A percentile compares a stretch with the other conserved stretches of the same genome.
phyloP scores from a whole-genome alignment of 2,888 invertebrate genomes.

The Apamea anceps region DNA sequence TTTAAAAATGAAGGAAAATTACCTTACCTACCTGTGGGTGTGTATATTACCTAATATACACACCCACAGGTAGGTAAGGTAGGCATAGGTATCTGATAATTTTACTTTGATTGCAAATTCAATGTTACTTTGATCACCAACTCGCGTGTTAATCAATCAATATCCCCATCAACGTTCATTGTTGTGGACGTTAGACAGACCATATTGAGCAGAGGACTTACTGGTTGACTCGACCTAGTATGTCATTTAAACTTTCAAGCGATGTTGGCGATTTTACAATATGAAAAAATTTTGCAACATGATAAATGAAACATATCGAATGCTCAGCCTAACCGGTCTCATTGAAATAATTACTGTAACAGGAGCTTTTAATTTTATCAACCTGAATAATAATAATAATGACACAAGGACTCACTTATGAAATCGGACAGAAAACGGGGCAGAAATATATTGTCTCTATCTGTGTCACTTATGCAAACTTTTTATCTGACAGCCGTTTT shows the following conservation, averaged over 20 bases:
- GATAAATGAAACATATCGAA: conserved; percentile 3
- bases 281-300: background rate
- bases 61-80: too few relatives aligned
- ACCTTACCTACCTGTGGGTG: too few relatives aligned
- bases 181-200: background rate
- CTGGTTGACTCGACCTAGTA: background rate
- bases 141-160: background rate
- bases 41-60: too few relatives aligned
- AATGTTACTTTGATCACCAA: background rate
- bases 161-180: background rate
- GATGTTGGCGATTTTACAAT: background rate
- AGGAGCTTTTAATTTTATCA: conserved; percentile 31
- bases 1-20: background rate
- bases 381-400: background rate
- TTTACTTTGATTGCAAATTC: too few relatives aligned
- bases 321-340: conserved; percentile 1
- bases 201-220: background rate
- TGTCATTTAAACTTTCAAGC: background rate
- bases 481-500: background rate
- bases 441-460: background rate
- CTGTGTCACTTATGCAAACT: background rate
- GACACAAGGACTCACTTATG: too few relatives aligned
- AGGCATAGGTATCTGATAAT: too few relatives aligned
- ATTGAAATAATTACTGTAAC: conserved; percentile 27
- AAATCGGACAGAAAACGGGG: background rate